Evolutionary conservation across 2,113 vertebrate species (phyloP).

Genomic region (Prinia subflava): DNA sequence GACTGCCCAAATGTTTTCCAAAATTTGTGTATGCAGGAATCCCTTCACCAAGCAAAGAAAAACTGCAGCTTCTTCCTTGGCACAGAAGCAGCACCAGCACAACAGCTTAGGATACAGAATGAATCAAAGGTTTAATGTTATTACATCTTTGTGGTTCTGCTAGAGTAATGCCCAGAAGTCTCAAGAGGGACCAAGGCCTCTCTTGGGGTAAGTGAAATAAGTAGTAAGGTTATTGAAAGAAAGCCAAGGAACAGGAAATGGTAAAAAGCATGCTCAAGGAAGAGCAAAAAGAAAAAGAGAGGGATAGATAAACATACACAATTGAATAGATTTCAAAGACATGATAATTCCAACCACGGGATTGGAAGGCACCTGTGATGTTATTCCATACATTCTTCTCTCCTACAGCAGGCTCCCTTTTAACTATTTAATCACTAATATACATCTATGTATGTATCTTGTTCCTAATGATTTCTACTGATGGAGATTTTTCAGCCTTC

Average conservation of each 20-base stretch:
- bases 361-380: background rate
- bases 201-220: background rate
- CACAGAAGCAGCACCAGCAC: background rate
- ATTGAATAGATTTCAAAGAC: background rate
- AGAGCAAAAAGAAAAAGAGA: background rate
- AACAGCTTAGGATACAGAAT: background rate
- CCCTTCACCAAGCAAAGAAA: slow-evolving; percentile 13
- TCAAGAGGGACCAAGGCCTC: background rate
- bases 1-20: slow-evolving; percentile 24
- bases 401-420: background rate
- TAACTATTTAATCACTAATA: background rate
- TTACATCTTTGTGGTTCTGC: slow-evolving; percentile 14
- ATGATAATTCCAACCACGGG: background rate
- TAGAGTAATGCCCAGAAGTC: background rate
- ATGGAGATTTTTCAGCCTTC: background rate
- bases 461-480: background rate
- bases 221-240: background rate
- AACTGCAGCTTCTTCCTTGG: background rate
- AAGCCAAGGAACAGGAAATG: background rate
- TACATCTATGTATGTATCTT: background rate
- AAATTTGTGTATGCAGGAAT: slow-evolving; percentile 41
- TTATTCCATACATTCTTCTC: background rate
- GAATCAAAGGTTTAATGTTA: slow-evolving; percentile 37
- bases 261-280: background rate
- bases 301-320: background rate